phyloP scores from a whole-genome alignment of 2,113 vertebrate species.

The Oryzias celebensis region DNA sequence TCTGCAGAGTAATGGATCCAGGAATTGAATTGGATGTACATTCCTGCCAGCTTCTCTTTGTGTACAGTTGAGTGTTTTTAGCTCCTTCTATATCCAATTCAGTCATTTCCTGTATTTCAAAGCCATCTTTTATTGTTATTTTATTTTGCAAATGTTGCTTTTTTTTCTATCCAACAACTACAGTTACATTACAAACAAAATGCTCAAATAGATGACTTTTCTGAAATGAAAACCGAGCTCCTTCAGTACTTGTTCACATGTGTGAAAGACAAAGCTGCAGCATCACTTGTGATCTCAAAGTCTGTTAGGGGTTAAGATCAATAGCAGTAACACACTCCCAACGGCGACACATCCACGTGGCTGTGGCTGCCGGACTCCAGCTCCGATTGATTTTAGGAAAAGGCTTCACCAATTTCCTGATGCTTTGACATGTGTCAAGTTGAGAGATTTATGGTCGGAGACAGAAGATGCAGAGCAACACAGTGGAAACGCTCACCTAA shows the following conservation, averaged over 20 bases:
- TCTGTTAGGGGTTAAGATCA: slow-evolving; percentile 1
- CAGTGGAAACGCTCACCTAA: neutral
- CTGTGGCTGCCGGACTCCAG: neutral
- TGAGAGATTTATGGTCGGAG: neutral
- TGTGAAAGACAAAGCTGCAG: neutral
- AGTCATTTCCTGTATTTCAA: neutral
- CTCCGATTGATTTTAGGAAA: slow-evolving; percentile 9
- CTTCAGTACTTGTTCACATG: neutral
- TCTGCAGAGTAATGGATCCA: slow-evolving; percentile 44
- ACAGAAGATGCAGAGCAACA: neutral
- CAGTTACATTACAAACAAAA: neutral
- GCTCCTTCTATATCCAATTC: neutral
- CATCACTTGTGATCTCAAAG: neutral
- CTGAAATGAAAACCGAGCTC: neutral
- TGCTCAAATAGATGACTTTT: neutral
- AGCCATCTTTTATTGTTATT: neutral
- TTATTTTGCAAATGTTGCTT: neutral
- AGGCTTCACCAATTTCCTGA: slow-evolving; percentile 1
- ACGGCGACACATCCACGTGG: neutral
- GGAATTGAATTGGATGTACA: slow-evolving; percentile 21
- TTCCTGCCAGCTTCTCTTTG: slow-evolving; percentile 9
- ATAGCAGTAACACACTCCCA: neutral
- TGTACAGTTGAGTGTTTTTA: neutral
- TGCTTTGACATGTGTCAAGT: neutral
- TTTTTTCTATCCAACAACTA: neutral